Percentiles rank a stretch among this genome's conserved stretches.
Conservation (phyloP, 2,797 vertebrate species). For the Enteromius fasciolatus region DNA sequence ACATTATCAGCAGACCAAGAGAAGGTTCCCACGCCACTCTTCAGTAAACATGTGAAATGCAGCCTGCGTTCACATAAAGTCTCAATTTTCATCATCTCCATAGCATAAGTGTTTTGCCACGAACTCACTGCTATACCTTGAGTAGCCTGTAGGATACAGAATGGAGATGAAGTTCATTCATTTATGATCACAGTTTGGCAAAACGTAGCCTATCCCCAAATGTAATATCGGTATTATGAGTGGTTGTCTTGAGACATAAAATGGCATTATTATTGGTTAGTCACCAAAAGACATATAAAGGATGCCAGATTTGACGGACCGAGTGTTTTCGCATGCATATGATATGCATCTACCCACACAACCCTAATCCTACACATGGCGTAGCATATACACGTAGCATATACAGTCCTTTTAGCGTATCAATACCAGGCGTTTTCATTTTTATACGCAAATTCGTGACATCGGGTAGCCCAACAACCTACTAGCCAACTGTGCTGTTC, state of each 20-base stretch:
- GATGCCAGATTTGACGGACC: neutral
- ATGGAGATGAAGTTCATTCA: neutral
- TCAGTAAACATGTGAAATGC: conserved; percentile 3
- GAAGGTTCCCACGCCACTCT: conserved; percentile 55
- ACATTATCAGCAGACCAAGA: conserved; percentile 25
- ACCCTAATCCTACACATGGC: too few species aligned
- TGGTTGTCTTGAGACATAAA: neutral
- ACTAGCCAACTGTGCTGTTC: neutral
- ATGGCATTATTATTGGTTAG: neutral
- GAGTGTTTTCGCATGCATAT: neutral
- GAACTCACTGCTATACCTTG: neutral
- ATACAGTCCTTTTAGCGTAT: too few species aligned
- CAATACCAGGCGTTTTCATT: too few species aligned
- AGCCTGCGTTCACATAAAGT: conserved; percentile 19
- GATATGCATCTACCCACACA: too few species aligned
- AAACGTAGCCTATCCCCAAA: neutral
- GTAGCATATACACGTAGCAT: too few species aligned
- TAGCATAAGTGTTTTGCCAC: neutral
- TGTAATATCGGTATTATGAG: neutral
- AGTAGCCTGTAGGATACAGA: neutral
- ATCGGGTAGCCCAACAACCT: neutral
- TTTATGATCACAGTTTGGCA: neutral
- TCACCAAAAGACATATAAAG: neutral
- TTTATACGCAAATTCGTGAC: too few species aligned
- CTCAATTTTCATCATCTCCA: conserved; percentile 18